Base-by-base conservation (phyloP, 2,888 invertebrate species). In the Eumerus sabulonum region DNA sequence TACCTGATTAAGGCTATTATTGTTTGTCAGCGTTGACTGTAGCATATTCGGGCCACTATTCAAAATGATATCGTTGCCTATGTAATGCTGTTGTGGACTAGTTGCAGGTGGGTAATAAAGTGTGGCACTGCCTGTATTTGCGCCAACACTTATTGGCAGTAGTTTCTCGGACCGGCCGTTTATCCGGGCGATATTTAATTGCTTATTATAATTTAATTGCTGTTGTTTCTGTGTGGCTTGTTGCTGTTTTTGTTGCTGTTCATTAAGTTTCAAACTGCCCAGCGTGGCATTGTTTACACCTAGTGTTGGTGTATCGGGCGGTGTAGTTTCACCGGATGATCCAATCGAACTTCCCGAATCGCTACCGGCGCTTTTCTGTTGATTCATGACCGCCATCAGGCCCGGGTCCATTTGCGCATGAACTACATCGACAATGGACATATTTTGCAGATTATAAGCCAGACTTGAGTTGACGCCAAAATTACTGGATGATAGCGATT, bases 341-440 rank as follows among this genome's bases (percentile, higher is more conserved):
- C 88, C 88, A 82, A 88, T 85, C n/a, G 89, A 88, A 76, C 89
- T 88, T 27, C 88, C 88, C 1, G 89, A 87, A 82, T 89, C 89
- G 77, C 89, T 89, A 36, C 87, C 88, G 11, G 84, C 82, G 77
- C 86, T 86, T 76, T 88, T 87, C 71, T 84, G 86, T 13, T 86
- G 85, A 82, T 85, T 85, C 63, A 85, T 86, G 48, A 82, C 82
- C 38, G 84, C 76, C 74, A 85, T 83, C 56, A 66, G 82, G 47
- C 67, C 71, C 40, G 83, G 83, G 44, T 83, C 82, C 19, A 82
- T 82, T 45, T 83, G 82, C 27, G 83, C 77, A 19, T 83, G 83
- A 9, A 67, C 72, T 17, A 79, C 82, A 82, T 85, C 85, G 27
- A 83, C 74, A 77, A 86, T 76, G 42, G 85, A 84, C 85, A 88